Conservation (phyloP, 2,797 vertebrate species). For the Triplophysa yarkandensis region DNA sequence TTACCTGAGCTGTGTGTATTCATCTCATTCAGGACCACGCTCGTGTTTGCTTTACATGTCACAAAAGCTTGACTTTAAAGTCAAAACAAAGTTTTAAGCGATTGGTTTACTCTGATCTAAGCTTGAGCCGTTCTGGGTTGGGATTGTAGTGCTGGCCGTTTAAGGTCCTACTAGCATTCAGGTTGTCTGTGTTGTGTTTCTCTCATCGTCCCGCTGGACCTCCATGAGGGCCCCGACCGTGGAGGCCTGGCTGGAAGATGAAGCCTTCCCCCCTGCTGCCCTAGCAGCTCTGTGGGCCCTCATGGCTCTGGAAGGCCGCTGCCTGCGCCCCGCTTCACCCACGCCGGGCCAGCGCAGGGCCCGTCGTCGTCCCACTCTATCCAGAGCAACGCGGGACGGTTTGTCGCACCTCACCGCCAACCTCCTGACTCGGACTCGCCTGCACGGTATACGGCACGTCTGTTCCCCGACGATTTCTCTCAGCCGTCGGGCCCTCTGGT, state of each 20-base stretch:
- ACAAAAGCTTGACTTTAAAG: neutral
- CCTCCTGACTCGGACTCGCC: slow-evolving; percentile 80
- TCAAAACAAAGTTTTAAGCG: neutral
- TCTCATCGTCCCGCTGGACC: slow-evolving; percentile 68
- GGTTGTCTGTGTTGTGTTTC: slow-evolving; percentile 31
- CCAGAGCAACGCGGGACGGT: slow-evolving; percentile 32
- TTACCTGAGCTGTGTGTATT: neutral
- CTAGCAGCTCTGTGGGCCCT: slow-evolving; percentile 77
- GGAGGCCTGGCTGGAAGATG: slow-evolving; percentile 79
- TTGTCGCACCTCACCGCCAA: slow-evolving; percentile 66
- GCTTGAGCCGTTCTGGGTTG: neutral
- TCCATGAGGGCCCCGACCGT: slow-evolving; percentile 78
- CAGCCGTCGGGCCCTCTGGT: slow-evolving; percentile 88
- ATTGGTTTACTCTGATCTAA: neutral
- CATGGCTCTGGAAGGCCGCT: slow-evolving; percentile 78
- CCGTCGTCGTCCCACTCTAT: slow-evolving; percentile 59
- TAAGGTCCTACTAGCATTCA: slow-evolving; percentile 7
- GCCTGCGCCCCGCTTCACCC: slow-evolving; percentile 71
- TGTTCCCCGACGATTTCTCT: slow-evolving; percentile 80
- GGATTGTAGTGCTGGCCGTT: neutral
- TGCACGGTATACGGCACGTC: slow-evolving; percentile 89
- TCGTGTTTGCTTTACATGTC: neutral
- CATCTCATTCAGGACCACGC: neutral
- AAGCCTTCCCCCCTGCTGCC: slow-evolving; percentile 69
- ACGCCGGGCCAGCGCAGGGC: slow-evolving; percentile 64